Conservation (phyloP, 2,888 invertebrate genomes). For the Cheilosia soror region DNA sequence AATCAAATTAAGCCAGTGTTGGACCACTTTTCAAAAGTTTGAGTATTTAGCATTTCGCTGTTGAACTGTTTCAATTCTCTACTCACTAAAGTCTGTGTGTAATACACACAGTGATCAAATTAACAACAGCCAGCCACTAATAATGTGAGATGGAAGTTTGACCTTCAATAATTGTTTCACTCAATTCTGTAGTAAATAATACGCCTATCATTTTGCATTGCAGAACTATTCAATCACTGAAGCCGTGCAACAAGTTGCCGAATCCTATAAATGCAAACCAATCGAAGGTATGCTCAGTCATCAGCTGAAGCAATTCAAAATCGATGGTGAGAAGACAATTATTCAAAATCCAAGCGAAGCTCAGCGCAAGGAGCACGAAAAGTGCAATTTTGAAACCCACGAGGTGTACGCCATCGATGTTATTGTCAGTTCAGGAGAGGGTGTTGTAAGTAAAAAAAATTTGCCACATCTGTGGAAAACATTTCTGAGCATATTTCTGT, state of each 20-base stretch:
- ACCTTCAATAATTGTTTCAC: too few relatives aligned
- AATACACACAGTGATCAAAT: too few relatives aligned
- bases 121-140: too few relatives aligned
- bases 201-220: not conserved
- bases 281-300: constrained; percentile 98
- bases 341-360: constrained; percentile 99
- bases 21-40: too few relatives aligned
- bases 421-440: constrained; percentile 97
- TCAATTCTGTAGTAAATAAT: too few relatives aligned
- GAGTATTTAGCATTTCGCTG: too few relatives aligned
- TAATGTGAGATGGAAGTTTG: too few relatives aligned
- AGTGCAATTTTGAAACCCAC: constrained; percentile 96
- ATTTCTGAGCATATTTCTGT: not conserved
- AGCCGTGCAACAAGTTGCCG: constrained; percentile 95
- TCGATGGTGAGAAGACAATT: constrained; percentile 98
- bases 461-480: not conserved
- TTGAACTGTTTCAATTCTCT: too few relatives aligned
- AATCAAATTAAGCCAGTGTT: too few relatives aligned
- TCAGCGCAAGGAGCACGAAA: constrained; percentile 98
- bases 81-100: too few relatives aligned
- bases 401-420: constrained; percentile 99
- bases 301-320: constrained; percentile 97
- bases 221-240: constrained; percentile 96
- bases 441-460: constrained; percentile 87
- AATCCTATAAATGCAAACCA: constrained; percentile 97